Base-by-base conservation (phyloP, 2,888 invertebrate genomes). In the Sisyra terminalis region DNA sequence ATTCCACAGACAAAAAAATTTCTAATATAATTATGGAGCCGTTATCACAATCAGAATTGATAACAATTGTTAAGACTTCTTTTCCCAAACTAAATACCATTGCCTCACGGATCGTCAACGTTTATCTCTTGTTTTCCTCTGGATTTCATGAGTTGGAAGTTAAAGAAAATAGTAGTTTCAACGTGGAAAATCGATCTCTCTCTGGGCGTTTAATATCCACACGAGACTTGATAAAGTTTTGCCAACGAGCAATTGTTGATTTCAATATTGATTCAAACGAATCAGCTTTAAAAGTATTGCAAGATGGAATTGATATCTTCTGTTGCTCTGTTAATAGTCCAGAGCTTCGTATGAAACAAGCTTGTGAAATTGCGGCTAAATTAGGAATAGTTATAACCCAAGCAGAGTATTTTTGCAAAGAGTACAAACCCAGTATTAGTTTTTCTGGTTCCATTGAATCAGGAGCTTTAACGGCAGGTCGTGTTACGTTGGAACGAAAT, bases 151-250 rank as follows among this genome's bases (percentile, higher is more conserved):
- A 69, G 11, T 43, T 47, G 15, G 48, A 49, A 17, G 13, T 8
- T 30, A 36, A 5, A n/a, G 13, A 16, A 35, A 35, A 18, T 32
- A 18, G 35, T n/a, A 9, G 2, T n/a, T 15, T 51, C 10, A 51
- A 65, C 2, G 55, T 65, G 10, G 51, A 56, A 9, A 66, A 64
- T 54, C 24, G 24, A 24, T 24, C 24, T 3, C 7, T 24, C 7
- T 70, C 66, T 35, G 74, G 75, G 1, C 68, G 86, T 50, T 61
- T 79, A 36, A 82, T 78, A 15, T 85, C 86, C 0, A 83, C 84
- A 1, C 73, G 94, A 50, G 96, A 96, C 68, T 69, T 96, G 39
- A 75, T 94, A 50, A 94, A 93, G 59, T 86, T 92, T 78, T 94
- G 93, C 55, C 68, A 75, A 3, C 69, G 96, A 54, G 75, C 88